Conservation (phyloP, 2,888 invertebrate genomes). For the Microlaimidae sp. region DNA sequence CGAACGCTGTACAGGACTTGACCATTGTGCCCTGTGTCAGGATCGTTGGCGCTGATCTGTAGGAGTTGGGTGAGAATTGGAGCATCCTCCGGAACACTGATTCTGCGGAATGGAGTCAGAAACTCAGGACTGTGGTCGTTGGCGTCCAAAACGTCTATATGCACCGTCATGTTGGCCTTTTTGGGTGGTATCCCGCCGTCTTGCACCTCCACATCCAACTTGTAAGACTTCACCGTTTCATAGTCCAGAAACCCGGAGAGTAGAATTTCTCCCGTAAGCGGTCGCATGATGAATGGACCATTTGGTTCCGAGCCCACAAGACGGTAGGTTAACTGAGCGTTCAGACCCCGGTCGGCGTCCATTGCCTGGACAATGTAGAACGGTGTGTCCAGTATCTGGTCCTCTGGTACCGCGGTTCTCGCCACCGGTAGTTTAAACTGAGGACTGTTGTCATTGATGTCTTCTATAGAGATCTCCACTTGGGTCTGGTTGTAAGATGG, state of each 20-base stretch:
- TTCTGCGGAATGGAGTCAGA: slow-evolving; percentile 49
- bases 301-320: slow-evolving; percentile 51
- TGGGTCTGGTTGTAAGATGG: slow-evolving; percentile 73
- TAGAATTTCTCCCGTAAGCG: slow-evolving; percentile 68
- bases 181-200: slow-evolving; percentile 63
- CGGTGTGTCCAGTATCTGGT: slow-evolving; percentile 58
- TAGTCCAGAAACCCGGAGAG: slow-evolving; percentile 65
- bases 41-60: slow-evolving; percentile 78
- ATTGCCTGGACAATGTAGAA: slow-evolving; percentile 73
- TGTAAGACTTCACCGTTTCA: slow-evolving; percentile 68
- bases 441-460: slow-evolving; percentile 85
- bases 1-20: slow-evolving; percentile 65
- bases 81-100: slow-evolving; percentile 54
- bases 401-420: slow-evolving; percentile 76
- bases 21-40: slow-evolving; percentile 78
- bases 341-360: slow-evolving; percentile 64
- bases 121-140: slow-evolving; percentile 68
- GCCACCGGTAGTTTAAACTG: slow-evolving; percentile 63
- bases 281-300: slow-evolving; percentile 61
- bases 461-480: slow-evolving; percentile 47
- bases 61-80: slow-evolving; percentile 52
- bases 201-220: slow-evolving; percentile 62
- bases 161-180: slow-evolving; percentile 63
- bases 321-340: slow-evolving; percentile 60
- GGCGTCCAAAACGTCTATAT: slow-evolving; percentile 73